These are phyloP conservation scores for Oncopodura yosiiana DNA, from an alignment of 1,140 invertebrate species.

Conservation along the genomic window DNA sequence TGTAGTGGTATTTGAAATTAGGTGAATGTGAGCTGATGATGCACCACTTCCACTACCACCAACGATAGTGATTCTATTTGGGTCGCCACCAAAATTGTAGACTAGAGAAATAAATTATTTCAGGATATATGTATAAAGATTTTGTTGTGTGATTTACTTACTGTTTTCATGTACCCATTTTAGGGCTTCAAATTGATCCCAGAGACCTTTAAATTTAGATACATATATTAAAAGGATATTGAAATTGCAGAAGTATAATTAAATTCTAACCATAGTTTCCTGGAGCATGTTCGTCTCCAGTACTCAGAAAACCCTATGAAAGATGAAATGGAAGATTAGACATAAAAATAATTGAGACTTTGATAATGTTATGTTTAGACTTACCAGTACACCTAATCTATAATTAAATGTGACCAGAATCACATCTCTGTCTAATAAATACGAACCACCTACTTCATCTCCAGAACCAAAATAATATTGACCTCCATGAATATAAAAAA, in stretches of 20 bases:
- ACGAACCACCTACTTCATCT: constrained; percentile 31
- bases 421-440: constrained; percentile 31
- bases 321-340: neutral
- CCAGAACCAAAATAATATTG: constrained; percentile 36
- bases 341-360: neutral
- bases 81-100: constrained; percentile 68
- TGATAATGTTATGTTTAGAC: neutral
- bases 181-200: constrained; percentile 14
- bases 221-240: too few species aligned
- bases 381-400: constrained; percentile 40
- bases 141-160: too few species aligned
- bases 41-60: constrained; percentile 92
- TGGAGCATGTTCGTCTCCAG: constrained; percentile 11
- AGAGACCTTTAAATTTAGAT: too few species aligned
- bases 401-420: constrained; percentile 35
- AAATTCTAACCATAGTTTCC: constrained; percentile 23
- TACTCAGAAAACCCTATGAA: constrained; percentile 22
- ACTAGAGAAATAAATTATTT: too few species aligned
- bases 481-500: constrained; percentile 48
- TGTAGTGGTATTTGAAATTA: constrained; percentile 53
- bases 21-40: constrained; percentile 80
- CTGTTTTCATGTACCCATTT: constrained; percentile 22
- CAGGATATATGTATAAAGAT: too few species aligned
- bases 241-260: too few species aligned
- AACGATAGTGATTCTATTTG: constrained; percentile 74